Base-by-base conservation (phyloP, 2,113 vertebrate species). In the Centropristis striata region DNA sequence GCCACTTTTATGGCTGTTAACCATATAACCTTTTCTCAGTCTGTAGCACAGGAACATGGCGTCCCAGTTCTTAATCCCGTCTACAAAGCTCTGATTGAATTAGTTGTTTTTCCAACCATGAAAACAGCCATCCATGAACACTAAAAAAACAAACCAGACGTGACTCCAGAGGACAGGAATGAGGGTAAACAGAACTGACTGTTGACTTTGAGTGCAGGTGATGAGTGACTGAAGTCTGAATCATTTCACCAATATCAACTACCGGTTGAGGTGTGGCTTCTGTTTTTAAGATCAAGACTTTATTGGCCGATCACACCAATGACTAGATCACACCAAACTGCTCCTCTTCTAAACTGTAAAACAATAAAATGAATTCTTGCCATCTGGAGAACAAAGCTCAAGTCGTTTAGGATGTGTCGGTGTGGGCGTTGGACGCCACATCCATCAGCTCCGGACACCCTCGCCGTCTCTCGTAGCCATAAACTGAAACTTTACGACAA, bases 371-470 rank as follows among this genome's bases (percentile, higher is more conserved):
- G 47, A 39, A 58, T 15, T 39, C 4, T 16, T 5, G 1, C 36
- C 41, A 27, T 21, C 10, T 58, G 63, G 32, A 39, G 47, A 7
- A 50, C 64, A 39, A 65, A 55, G 50, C 46, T 72, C 28, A 1
- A 47, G 21, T 74, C 18, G 5, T 10, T 54, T 4, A 11, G 23
- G 60, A 61, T 12, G 61, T 42, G 12, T 61, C 13, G 3, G 2
- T 5, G 58, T 60, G 44, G 70, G 55, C 28, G 15, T 28, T 18
- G 58, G 41, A 49, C 10, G 51, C 60, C 60, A 72, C 51, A 60
- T 73, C 25, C 20, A 60, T 66, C 44, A 58, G 13, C 44, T 20
- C 27, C 0, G 39, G 20, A 44, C 46, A 4, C 75, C 58, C 25
- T 5, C 1, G 4, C 58, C 50, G 37, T 49, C 50, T 41, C 18